Evolutionary conservation across 2,888 invertebrate genomes (phyloP).

Genomic region (Agrochola lychnidis): DNA sequence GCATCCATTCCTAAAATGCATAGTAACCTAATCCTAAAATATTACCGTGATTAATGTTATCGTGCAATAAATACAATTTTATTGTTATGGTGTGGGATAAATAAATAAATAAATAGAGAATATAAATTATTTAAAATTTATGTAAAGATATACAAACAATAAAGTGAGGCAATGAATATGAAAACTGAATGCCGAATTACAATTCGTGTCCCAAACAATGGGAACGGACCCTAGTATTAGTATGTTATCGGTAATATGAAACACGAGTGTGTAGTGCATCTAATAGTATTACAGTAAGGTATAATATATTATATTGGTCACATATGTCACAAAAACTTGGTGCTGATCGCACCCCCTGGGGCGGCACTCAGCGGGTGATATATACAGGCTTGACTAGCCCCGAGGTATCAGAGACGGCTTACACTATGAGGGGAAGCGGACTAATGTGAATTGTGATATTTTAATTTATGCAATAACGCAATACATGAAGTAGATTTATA

Average conservation of each 20-base stretch:
- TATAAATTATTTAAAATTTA: background rate
- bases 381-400: constrained; percentile 57
- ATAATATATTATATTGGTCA: constrained; percentile 5
- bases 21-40: too few species aligned
- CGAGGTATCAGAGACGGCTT: constrained; percentile 23
- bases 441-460: background rate
- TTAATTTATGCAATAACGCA: background rate
- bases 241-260: background rate
- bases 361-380: constrained; percentile 60
- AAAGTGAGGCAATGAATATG: background rate
- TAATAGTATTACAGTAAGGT: background rate
- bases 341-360: constrained; percentile 50
- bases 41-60: background rate
- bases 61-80: background rate
- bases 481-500: background rate
- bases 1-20: background rate
- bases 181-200: background rate
- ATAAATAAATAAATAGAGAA: background rate
- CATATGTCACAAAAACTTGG: constrained; percentile 34
- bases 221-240: background rate
- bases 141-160: background rate
- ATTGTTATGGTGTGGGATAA: background rate
- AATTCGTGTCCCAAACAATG: background rate
- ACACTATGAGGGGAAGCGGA: constrained; percentile 27
- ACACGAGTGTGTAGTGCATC: background rate